A percentile compares a stretch with the other conserved stretches of the same genome.
Evolutionary conservation across 64 coral and sea anemone species (phyloP).

Genomic region (Actinia tenebrosa): DNA sequence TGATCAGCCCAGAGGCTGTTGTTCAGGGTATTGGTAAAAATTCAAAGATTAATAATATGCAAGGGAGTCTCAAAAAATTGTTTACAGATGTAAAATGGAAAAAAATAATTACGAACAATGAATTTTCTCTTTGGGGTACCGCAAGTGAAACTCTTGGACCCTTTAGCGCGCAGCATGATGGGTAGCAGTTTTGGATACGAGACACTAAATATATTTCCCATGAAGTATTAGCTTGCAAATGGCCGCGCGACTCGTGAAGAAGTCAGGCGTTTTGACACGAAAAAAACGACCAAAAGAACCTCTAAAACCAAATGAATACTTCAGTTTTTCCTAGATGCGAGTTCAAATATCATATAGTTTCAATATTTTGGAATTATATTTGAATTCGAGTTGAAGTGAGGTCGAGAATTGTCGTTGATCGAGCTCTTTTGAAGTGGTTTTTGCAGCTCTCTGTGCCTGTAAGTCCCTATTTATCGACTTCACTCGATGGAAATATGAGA

Average conservation of each 20-base stretch:
- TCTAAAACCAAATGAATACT: neutral
- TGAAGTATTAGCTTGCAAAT: neutral
- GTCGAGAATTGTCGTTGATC: neutral
- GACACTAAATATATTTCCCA: neutral
- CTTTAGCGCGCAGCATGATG: too few species aligned
- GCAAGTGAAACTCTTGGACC: too few species aligned
- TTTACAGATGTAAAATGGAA: too few species aligned
- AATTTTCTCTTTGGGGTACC: too few species aligned
- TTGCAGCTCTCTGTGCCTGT: neutral
- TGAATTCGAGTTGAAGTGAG: neutral
- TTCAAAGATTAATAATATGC: too few species aligned
- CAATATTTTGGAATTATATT: neutral
- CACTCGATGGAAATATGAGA: neutral
- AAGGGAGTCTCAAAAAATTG: too few species aligned
- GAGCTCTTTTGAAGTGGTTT: neutral
- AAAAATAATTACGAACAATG: too few species aligned
- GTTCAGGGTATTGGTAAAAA: too few species aligned
- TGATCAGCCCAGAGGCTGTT: too few species aligned
- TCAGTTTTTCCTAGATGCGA: neutral
- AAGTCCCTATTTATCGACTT: neutral
- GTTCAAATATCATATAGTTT: neutral
- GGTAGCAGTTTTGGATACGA: neutral
- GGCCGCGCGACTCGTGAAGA: neutral
- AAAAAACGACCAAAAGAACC: neutral
- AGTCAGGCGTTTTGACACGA: neutral